phyloP scores from a whole-genome alignment of 2,888 invertebrate genomes.

The Ceramica pisi region DNA sequence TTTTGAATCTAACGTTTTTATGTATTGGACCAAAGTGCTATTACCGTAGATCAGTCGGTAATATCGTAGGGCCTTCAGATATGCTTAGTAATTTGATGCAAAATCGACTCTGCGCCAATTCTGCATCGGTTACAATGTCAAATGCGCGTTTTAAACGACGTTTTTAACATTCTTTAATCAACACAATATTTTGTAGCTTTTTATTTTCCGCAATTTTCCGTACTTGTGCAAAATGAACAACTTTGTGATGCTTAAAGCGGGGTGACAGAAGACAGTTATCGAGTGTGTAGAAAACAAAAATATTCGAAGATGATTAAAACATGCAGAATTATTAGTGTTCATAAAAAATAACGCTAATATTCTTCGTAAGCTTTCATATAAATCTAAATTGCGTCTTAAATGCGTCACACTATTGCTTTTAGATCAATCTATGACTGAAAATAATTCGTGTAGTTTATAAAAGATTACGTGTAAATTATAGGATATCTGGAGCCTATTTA shows the following conservation, averaged over 20 bases:
- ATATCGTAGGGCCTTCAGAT: background rate
- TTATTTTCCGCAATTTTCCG: background rate
- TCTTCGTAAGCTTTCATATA: too few species aligned
- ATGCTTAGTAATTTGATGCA: background rate
- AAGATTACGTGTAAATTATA: slow-evolving; percentile 14
- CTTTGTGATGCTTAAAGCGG: too few species aligned
- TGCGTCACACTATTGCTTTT: too few species aligned
- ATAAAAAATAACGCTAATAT: background rate
- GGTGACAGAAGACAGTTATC: too few species aligned
- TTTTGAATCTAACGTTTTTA: background rate
- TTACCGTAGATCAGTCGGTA: background rate
- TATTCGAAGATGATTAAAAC: too few species aligned
- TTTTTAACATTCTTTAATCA: too few species aligned
- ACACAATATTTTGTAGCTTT: background rate
- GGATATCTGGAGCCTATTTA: background rate
- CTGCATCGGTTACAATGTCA: background rate
- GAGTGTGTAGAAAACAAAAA: too few species aligned
- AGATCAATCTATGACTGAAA: background rate
- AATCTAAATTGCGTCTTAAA: too few species aligned
- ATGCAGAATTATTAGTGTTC: too few species aligned
- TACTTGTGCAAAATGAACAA: too few species aligned
- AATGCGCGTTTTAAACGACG: background rate
- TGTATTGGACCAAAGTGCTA: background rate
- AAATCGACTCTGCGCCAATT: too few species aligned
- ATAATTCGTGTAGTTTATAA: background rate